Percentiles rank a stretch among this genome's conserved stretches.
Evolutionary conservation across 2,113 vertebrate genomes (phyloP).

Genomic region (Paraplagusia blochii): DNA sequence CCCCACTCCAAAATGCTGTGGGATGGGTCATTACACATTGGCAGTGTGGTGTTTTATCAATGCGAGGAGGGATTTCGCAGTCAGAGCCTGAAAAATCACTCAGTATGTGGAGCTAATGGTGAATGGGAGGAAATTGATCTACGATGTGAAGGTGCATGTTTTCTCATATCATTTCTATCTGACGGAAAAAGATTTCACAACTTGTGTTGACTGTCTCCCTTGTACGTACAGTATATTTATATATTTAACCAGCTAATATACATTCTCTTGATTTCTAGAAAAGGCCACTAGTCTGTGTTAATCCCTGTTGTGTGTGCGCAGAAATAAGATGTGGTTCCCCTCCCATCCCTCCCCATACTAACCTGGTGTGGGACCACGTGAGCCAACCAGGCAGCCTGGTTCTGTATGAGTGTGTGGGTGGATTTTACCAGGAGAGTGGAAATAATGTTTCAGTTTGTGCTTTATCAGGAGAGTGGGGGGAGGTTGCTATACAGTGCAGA

Average conservation of each 20-base stretch:
- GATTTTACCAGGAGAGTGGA: slow-evolving; percentile 64
- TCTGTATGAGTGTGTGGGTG: slow-evolving; percentile 61
- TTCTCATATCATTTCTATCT: background rate
- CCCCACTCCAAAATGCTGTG: slow-evolving; percentile 42
- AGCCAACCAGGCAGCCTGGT: slow-evolving; percentile 52
- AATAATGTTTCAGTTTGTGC: slow-evolving; percentile 59
- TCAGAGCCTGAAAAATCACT: slow-evolving; percentile 45
- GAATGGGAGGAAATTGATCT: slow-evolving; percentile 67
- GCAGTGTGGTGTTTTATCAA: slow-evolving; percentile 53
- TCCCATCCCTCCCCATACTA: slow-evolving; percentile 52
- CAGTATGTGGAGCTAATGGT: slow-evolving; percentile 63
- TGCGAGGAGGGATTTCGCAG: slow-evolving; percentile 62
- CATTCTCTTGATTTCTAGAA: background rate
- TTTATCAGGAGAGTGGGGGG: slow-evolving; percentile 63
- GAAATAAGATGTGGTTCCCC: slow-evolving; percentile 71
- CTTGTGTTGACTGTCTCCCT: too few species aligned
- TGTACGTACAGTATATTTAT: too few species aligned
- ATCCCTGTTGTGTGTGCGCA: slow-evolving; percentile 59
- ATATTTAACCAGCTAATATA: background rate
- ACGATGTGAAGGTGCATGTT: slow-evolving; percentile 72
- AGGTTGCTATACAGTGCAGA: slow-evolving; percentile 65
- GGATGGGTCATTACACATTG: slow-evolving; percentile 44
- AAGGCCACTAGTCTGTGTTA: slow-evolving; percentile 14
- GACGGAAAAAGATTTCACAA: too few species aligned
- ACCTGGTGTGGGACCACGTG: slow-evolving; percentile 57